phyloP scores from a whole-genome alignment of 2,797 vertebrate genomes.

The Lacerta agilis region DNA sequence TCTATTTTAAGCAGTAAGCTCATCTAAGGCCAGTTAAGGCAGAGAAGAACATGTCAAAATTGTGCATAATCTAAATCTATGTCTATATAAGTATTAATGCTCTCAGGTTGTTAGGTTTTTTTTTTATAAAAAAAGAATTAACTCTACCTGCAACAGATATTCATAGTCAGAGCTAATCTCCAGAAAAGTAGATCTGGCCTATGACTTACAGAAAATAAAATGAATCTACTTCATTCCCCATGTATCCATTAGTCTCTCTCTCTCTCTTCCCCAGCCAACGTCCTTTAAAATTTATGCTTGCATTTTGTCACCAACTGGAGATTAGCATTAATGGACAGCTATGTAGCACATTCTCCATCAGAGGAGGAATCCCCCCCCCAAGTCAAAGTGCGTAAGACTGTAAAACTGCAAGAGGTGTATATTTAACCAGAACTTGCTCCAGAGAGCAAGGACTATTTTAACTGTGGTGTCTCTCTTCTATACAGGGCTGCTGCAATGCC shows the following conservation, averaged over 20 bases:
- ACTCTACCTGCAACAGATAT: background rate
- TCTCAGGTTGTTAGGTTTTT: too few species aligned
- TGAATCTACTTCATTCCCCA: background rate
- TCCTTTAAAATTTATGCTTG: background rate
- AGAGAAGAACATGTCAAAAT: background rate
- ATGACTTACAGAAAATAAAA: background rate
- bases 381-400: too few species aligned
- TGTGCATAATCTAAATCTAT: background rate
- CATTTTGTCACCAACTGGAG: background rate
- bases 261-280: background rate
- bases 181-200: background rate
- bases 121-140: background rate
- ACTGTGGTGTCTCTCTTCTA: background rate
- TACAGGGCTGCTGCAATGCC: background rate
- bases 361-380: too few species aligned
- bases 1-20: constrained; percentile 14
- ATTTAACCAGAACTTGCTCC: background rate
- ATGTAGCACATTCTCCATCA: background rate
- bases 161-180: background rate
- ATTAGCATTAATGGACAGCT: background rate
- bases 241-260: background rate
- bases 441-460: background rate
- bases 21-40: background rate
- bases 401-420: background rate
- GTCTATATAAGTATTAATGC: background rate